phyloP scores from a whole-genome alignment of 1,140 invertebrate genomes.

The Drosophila malerkotliana region DNA sequence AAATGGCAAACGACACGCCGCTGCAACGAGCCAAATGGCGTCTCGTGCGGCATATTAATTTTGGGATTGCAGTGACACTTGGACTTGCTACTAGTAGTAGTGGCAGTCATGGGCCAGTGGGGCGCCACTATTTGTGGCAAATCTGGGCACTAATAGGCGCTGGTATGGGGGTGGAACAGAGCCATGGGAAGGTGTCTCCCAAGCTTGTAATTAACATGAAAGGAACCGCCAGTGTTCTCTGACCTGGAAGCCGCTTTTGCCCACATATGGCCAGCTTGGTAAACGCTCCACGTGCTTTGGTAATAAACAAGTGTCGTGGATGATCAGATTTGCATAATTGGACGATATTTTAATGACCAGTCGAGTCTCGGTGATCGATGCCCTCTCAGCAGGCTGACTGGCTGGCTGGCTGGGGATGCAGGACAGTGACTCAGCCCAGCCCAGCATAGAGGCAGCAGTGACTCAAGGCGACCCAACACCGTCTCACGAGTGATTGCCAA shows the following conservation, averaged over 20 bases:
- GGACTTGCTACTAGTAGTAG: conserved; percentile 43
- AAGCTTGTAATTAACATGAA: conserved; percentile 66
- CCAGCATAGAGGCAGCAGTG: background rate
- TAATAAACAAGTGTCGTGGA: conserved; percentile 33
- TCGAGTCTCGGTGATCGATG: conserved; percentile 37
- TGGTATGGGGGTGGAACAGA: background rate
- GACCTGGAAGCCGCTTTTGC: conserved; percentile 4
- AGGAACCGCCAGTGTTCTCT: conserved; percentile 51
- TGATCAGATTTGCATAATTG: conserved; percentile 57
- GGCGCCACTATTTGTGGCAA: conserved; percentile 45
- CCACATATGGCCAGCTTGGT: conserved; percentile 39
- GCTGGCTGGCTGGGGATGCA: conserved; percentile 15
- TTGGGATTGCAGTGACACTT: conserved; percentile 29
- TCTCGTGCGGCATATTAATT: conserved; percentile 54
- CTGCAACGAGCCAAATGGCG: conserved; percentile 18
- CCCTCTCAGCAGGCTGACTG: background rate
- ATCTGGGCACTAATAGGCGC: conserved; percentile 55
- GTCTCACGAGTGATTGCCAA: conserved; percentile 61
- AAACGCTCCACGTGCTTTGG: conserved; percentile 59
- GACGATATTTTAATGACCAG: conserved; percentile 13
- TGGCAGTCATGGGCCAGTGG: conserved; percentile 33
- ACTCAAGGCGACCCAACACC: conserved; percentile 12
- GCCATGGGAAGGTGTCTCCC: conserved; percentile 15
- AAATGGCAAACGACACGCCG: conserved; percentile 49
- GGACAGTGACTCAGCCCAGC: conserved; percentile 61